These are phyloP conservation scores for Hoplias malabaricus DNA, from an alignment of 2,113 vertebrate genomes.

Conservation along the genomic window DNA sequence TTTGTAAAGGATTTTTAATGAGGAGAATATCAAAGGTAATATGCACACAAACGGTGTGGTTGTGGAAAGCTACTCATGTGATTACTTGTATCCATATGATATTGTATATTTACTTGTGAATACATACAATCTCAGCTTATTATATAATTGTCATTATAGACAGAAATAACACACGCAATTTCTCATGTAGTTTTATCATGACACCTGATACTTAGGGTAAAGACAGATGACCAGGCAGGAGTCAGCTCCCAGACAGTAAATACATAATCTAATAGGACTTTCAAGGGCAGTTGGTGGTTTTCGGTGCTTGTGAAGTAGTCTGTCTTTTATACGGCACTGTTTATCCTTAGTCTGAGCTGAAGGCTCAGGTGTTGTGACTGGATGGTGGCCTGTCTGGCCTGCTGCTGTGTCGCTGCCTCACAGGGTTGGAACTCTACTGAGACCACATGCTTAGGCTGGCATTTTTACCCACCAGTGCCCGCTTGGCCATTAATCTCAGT, in stretches of 20 bases:
- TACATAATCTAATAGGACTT: not conserved
- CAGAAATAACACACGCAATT: too few relatives aligned
- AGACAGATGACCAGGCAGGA: not conserved
- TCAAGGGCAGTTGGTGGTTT: slow-evolving; percentile 3
- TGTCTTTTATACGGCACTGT: slow-evolving; percentile 45
- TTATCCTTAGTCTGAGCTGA: slow-evolving; percentile 32
- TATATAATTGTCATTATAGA: not conserved
- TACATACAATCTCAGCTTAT: too few relatives aligned
- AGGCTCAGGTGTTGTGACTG: slow-evolving; percentile 63
- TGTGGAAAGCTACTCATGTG: too few relatives aligned
- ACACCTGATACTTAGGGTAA: not conserved
- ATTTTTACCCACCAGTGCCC: not conserved
- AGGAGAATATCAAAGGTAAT: not conserved
- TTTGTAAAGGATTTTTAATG: slow-evolving; percentile 6
- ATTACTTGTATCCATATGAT: too few relatives aligned
- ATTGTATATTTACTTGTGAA: too few relatives aligned
- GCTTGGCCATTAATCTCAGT: not conserved
- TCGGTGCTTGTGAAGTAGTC: slow-evolving; percentile 17
- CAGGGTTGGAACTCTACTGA: not conserved
- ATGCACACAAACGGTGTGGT: too few relatives aligned
- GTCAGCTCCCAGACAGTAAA: not conserved
- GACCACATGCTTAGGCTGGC: not conserved
- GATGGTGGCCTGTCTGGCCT: slow-evolving; percentile 41
- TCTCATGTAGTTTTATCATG: not conserved
- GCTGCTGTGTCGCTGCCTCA: slow-evolving; percentile 27